Evolutionary conservation across 1,140 invertebrate genomes (phyloP).

Genomic region (Drosophila ogumai): DNA sequence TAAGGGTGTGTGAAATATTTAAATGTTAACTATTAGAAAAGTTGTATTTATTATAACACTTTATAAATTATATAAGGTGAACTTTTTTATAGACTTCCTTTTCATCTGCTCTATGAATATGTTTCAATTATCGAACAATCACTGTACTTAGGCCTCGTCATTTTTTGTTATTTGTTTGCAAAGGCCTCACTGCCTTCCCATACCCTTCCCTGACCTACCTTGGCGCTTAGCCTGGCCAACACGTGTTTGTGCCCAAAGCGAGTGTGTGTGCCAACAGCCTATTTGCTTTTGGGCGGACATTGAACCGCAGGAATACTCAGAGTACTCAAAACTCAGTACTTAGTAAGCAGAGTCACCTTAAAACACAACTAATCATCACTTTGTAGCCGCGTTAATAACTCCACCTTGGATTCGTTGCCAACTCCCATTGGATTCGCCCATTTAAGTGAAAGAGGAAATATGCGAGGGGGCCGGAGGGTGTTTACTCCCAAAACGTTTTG

Average conservation of each 20-base stretch:
- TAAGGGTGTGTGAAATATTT: neutral
- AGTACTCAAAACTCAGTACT: constrained; percentile 5
- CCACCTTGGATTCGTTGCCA: constrained; percentile 39
- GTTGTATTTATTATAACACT: neutral
- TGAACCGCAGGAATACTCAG: constrained; percentile 53
- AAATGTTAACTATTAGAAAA: neutral
- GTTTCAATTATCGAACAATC: neutral
- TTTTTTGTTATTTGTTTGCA: constrained; percentile 44
- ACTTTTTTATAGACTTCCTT: neutral
- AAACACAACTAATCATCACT: constrained; percentile 73
- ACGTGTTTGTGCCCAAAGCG: constrained; percentile 5
- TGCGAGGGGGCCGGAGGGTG: neutral
- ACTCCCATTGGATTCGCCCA: constrained; percentile 32
- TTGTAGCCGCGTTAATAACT: constrained; percentile 77
- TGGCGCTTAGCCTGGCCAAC: constrained; percentile 44
- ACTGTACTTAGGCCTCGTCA: constrained; percentile 20
- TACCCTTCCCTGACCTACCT: constrained; percentile 58
- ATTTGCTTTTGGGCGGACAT: constrained; percentile 78
- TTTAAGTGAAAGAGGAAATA: constrained; percentile 52
- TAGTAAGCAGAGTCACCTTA: neutral
- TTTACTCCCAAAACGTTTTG: constrained; percentile 80
- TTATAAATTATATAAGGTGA: neutral
- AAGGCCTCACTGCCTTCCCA: constrained; percentile 46
- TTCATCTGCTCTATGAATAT: neutral
- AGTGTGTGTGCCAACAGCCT: constrained; percentile 40